A percentile compares a stretch with the other conserved stretches of the same genome.
These are phyloP conservation scores for Sipha flava DNA, from an alignment of 1,140 invertebrate species.

Conservation along the genomic window DNA sequence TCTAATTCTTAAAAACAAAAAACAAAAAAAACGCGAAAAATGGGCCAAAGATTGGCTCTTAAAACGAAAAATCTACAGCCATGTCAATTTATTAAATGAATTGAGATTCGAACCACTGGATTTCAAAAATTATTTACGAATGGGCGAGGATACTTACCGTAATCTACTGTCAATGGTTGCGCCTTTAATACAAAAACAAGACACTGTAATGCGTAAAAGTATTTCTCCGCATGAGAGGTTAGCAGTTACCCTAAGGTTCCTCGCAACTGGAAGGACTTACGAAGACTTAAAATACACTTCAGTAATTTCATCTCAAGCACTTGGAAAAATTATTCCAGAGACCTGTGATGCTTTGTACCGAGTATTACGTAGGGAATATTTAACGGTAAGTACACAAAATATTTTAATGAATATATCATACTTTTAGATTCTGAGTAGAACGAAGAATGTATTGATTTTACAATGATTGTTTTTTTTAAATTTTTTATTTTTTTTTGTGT, in stretches of 20 bases:
- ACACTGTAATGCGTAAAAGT: conserved; percentile 42
- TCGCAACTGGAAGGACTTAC: conserved; percentile 42
- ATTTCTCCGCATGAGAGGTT: conserved; percentile 43
- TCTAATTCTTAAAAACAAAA: background rate
- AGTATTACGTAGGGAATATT: background rate
- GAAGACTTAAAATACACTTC: conserved; percentile 42
- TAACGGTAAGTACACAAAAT: background rate
- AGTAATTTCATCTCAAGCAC: conserved; percentile 37
- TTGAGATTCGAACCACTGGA: conserved; percentile 17
- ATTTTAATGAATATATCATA: too few species aligned
- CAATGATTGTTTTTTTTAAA: too few species aligned
- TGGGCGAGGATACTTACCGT: conserved; percentile 38
- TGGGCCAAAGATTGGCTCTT: background rate
- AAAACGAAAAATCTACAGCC: background rate
- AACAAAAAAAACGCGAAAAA: background rate
- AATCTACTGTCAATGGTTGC: conserved; percentile 37
- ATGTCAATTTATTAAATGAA: background rate
- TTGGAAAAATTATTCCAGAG: conserved; percentile 37
- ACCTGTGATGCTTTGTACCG: conserved; percentile 38
- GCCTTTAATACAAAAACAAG: conserved; percentile 40
- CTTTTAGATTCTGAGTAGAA: background rate
- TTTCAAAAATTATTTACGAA: conserved; percentile 39
- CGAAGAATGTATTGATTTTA: too few species aligned
- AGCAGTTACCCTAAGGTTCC: conserved; percentile 41
- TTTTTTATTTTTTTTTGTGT: too few species aligned